phyloP scores from a whole-genome alignment of 2,797 vertebrate genomes.

The Sebastolobus altivelis region DNA sequence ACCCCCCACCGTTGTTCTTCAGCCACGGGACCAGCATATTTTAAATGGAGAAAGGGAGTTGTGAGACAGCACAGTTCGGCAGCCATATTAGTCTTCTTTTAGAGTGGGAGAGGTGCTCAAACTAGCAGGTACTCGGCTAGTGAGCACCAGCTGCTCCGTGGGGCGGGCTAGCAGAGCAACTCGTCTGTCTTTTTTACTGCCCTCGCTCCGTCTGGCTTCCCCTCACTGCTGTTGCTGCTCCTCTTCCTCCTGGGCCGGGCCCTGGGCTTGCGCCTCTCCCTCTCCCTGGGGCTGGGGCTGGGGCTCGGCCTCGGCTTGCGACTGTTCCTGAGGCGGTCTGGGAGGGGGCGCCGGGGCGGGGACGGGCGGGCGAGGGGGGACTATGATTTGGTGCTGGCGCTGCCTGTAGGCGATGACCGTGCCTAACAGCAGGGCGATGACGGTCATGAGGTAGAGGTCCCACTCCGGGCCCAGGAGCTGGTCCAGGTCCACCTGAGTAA shows the following conservation, averaged over 20 bases:
- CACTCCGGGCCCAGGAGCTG: constrained; percentile 97
- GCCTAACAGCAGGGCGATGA: constrained; percentile 95
- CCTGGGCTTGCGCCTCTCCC: constrained; percentile 50
- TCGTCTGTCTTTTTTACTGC: constrained; percentile 52
- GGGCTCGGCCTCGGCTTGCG: constrained; percentile 45
- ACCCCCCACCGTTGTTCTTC: constrained; percentile 25
- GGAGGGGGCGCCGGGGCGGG: constrained; percentile 58
- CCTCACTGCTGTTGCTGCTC: constrained; percentile 64
- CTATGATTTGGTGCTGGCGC: constrained; percentile 94
- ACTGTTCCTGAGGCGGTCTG: constrained; percentile 64
- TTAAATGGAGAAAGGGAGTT: constrained; percentile 48
- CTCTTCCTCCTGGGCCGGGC: constrained; percentile 55
- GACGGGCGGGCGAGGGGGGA: constrained; percentile 66
- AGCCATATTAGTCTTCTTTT: constrained; percentile 35
- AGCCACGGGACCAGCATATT: constrained; percentile 44
- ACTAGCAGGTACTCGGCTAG: constrained; percentile 47
- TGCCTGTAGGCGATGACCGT: constrained; percentile 98
- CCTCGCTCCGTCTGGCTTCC: constrained; percentile 38
- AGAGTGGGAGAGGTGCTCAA: constrained; percentile 36
- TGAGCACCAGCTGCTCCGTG: constrained; percentile 43
- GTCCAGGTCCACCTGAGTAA: constrained; percentile 94
- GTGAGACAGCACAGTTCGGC: constrained; percentile 54
- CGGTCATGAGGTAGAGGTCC: constrained; percentile 99
- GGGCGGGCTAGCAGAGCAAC: constrained; percentile 27
- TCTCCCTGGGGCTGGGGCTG: constrained; percentile 22